Evolutionary conservation across 2,113 vertebrate genomes (phyloP).

Genomic region (Pseudopipra pipra): DNA sequence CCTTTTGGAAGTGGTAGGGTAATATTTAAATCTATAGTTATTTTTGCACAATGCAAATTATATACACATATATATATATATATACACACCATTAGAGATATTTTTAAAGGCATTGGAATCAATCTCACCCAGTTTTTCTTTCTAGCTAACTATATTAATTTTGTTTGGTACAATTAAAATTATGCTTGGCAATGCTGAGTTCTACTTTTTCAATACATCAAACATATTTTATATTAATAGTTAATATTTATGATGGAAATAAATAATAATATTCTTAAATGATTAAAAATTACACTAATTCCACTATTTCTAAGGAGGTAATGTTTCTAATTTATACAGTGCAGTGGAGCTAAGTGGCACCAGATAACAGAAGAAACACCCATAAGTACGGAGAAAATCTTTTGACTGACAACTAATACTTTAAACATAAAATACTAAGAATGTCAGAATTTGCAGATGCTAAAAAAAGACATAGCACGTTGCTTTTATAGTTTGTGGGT

Average conservation of each 20-base stretch:
- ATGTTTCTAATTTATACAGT: conserved; percentile 54
- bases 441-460: conserved; percentile 30
- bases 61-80: not conserved
- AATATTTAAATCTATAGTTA: not conserved
- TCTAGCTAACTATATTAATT: not conserved
- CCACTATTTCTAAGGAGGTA: conserved; percentile 44
- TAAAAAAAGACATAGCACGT: conserved; percentile 14
- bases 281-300: conserved; percentile 68
- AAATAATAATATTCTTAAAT: conserved; percentile 68
- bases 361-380: conserved; percentile 47
- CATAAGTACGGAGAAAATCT: conserved; percentile 20
- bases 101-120: not conserved
- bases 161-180: not conserved
- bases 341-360: conserved; percentile 27
- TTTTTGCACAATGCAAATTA: not conserved
- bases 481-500: not conserved
- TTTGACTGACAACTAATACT: conserved; percentile 5
- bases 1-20: not conserved
- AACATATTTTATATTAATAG: conserved; percentile 43
- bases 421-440: conserved; percentile 52
- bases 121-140: not conserved
- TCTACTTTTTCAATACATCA: not conserved
- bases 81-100: not conserved
- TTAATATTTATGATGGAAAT: conserved; percentile 57
- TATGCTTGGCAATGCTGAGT: not conserved